Evolutionary conservation across 2,888 invertebrate species (phyloP).

Genomic region (Chrysolina americana): DNA sequence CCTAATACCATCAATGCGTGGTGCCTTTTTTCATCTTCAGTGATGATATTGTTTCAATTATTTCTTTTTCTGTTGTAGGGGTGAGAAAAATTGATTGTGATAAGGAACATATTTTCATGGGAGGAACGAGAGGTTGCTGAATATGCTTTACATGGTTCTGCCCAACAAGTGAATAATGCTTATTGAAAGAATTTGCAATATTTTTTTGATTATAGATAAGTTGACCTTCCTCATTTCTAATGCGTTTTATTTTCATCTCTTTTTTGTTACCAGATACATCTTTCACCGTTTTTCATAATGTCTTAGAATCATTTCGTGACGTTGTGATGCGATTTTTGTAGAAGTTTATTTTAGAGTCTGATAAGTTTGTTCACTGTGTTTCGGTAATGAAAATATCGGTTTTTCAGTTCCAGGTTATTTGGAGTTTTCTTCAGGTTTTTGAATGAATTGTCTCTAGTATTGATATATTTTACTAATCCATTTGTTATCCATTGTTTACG

Average conservation of each 20-base stretch:
- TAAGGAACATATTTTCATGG: neutral
- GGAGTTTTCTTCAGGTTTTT: slow-evolving; percentile 19
- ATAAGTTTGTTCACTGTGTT: slow-evolving; percentile 19
- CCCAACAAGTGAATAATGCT: slow-evolving; percentile 14
- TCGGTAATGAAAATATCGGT: neutral
- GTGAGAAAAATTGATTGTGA: slow-evolving; percentile 6
- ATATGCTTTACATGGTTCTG: slow-evolving; percentile 6
- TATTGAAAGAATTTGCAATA: slow-evolving; percentile 19
- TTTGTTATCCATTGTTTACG: slow-evolving; percentile 3
- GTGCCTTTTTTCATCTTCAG: slow-evolving; percentile 18
- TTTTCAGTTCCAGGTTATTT: slow-evolving; percentile 22
- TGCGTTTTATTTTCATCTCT: slow-evolving; percentile 21
- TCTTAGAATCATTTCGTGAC: slow-evolving; percentile 3
- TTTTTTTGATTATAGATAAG: slow-evolving; percentile 18
- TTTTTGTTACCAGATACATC: slow-evolving; percentile 24
- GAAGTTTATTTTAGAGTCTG: slow-evolving; percentile 4
- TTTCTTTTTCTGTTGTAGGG: slow-evolving; percentile 16
- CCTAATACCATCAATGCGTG: slow-evolving; percentile 20
- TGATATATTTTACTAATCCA: slow-evolving; percentile 12
- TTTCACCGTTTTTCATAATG: neutral
- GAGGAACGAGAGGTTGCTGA: slow-evolving; percentile 15
- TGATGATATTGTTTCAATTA: slow-evolving; percentile 7
- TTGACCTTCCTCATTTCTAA: slow-evolving; percentile 3
- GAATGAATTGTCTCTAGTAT: slow-evolving; percentile 19
- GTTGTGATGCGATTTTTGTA: slow-evolving; percentile 4